phyloP scores from a whole-genome alignment of 2,888 invertebrate genomes.

The Diogma glabrata region DNA sequence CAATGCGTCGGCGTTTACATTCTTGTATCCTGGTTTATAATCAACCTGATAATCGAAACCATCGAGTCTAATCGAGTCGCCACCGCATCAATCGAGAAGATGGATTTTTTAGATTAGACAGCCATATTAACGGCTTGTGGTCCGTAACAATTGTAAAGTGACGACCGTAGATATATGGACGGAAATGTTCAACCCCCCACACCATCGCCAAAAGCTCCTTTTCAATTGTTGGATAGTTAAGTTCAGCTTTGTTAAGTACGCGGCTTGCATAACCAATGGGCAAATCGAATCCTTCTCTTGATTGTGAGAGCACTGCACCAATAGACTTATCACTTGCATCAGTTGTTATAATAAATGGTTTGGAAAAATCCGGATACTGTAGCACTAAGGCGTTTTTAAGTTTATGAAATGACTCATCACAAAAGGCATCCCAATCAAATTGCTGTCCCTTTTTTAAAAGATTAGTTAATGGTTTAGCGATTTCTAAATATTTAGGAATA shows the following conservation, averaged over 20 bases:
- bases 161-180: constrained; percentile 22
- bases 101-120: constrained; percentile 20
- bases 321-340: constrained; percentile 24
- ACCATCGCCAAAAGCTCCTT: constrained; percentile 22
- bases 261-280: no score
- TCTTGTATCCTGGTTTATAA: constrained; percentile 19
- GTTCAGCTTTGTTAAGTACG: constrained; percentile 21
- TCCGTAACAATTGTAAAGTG: constrained; percentile 23
- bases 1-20: constrained; percentile 19
- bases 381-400: constrained; percentile 12
- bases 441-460: neutral
- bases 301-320: no score
- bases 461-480: constrained; percentile 21
- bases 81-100: constrained; percentile 22
- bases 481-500: constrained; percentile 22
- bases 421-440: neutral
- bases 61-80: constrained; percentile 22
- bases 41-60: constrained; percentile 22
- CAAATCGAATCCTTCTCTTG: no score
- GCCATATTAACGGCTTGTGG: constrained; percentile 22
- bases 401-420: constrained; percentile 10
- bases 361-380: constrained; percentile 23
- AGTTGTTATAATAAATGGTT: constrained; percentile 22
- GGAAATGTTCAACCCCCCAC: constrained; percentile 20
- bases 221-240: constrained; percentile 22